Conservation (phyloP, 2,797 vertebrate genomes). For the Acanthiza pusilla region DNA sequence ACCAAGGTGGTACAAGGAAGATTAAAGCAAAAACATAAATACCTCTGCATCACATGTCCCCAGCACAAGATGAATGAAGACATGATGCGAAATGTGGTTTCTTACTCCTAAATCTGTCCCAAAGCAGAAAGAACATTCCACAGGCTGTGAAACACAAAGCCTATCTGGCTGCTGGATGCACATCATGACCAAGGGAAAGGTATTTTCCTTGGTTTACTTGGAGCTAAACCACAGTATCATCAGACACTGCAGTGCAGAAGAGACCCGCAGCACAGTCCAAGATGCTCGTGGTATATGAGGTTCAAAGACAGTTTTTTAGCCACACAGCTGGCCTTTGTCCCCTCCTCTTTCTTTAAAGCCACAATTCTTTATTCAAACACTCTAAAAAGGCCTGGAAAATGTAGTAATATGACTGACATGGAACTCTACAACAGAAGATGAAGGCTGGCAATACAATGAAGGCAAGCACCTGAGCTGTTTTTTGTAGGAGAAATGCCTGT, state of each 20-base stretch:
- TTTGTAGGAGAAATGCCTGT: not conserved
- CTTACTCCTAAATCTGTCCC: not conserved
- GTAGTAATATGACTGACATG: not conserved
- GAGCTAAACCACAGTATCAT: not conserved
- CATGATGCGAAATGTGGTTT: not conserved
- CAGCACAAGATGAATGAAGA: conserved; percentile 36
- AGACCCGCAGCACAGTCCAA: not conserved
- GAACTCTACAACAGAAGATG: not conserved
- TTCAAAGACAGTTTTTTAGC: not conserved
- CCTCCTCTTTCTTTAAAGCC: not conserved
- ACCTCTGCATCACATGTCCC: not conserved
- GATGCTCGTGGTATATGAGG: not conserved
- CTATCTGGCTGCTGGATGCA: not conserved
- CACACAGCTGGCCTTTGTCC: not conserved
- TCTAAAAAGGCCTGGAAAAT: not conserved
- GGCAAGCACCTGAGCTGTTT: not conserved
- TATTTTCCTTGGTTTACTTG: not conserved
- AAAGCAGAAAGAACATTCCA: not conserved
- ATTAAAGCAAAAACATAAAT: conserved; percentile 36
- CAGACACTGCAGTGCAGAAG: not conserved
- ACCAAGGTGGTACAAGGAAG: not conserved
- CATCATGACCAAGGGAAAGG: not conserved
- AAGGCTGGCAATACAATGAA: not conserved
- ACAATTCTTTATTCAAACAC: not conserved
- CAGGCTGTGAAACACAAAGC: not conserved